phyloP scores from a whole-genome alignment of 2,797 vertebrate species.

The Eulemur mongoz region DNA sequence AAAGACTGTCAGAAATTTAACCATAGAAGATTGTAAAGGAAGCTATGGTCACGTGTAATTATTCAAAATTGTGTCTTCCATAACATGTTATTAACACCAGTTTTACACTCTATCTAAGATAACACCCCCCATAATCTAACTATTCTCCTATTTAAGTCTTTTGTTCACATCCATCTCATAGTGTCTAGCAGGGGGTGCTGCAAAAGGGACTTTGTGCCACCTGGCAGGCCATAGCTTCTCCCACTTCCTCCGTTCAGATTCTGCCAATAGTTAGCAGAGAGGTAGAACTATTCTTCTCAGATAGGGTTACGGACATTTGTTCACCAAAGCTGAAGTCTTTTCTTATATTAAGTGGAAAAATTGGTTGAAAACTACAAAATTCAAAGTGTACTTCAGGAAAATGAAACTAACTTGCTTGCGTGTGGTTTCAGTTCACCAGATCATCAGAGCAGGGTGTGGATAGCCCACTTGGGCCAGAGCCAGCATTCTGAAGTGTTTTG shows the following conservation, averaged over 20 bases:
- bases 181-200: neutral
- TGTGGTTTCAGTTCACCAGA: neutral
- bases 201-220: neutral
- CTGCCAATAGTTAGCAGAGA: neutral
- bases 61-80: neutral
- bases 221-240: neutral
- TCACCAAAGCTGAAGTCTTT: neutral
- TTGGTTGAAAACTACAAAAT: neutral
- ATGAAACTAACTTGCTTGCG: conserved; percentile 19
- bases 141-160: neutral
- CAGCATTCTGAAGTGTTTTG: neutral
- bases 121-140: neutral
- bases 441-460: neutral
- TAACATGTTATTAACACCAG: neutral
- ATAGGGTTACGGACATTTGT: neutral
- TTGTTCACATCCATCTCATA: neutral
- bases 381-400: neutral
- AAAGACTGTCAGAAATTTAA: neutral
- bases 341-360: neutral
- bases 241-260: neutral
- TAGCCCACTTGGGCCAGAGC: neutral
- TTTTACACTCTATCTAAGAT: neutral
- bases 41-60: neutral
- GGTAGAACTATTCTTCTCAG: conserved; percentile 9
- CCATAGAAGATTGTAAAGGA: neutral